Conservation (phyloP, 2,888 invertebrate genomes). For the Linnaemya vulpina region DNA sequence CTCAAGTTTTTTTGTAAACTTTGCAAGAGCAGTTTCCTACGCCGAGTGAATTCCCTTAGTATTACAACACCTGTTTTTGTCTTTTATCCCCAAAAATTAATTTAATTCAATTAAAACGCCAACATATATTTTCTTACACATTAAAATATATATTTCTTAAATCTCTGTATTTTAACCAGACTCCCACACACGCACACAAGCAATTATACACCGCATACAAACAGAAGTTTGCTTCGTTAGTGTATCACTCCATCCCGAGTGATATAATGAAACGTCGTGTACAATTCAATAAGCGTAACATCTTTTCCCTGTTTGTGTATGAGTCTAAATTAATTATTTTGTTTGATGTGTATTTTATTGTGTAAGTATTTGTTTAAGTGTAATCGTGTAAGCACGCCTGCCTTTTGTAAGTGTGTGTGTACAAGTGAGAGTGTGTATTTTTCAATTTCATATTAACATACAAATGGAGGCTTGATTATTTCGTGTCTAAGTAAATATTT, state of each 20-base stretch:
- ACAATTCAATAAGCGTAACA: neutral
- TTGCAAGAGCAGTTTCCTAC: no score
- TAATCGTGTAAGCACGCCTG: no score
- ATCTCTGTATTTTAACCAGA: neutral
- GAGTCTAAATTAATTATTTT: conserved; percentile 12
- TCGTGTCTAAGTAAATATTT: conserved; percentile 45
- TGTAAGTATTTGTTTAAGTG: neutral
- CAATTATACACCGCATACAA: no score
- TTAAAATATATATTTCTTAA: neutral
- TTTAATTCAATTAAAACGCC: no score
- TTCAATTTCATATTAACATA: conserved; percentile 12
- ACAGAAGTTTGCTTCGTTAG: no score
- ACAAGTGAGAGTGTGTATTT: no score
- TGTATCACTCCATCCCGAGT: neutral
- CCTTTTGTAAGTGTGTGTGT: neutral
- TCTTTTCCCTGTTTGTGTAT: neutral
- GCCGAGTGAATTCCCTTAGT: neutral
- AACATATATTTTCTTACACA: neutral
- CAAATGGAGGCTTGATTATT: conserved; percentile 16
- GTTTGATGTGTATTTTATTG: neutral
- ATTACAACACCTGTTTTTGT: neutral
- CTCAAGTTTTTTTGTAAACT: no score
- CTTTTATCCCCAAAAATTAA: no score
- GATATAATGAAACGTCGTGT: neutral
- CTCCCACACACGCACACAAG: no score